Base-by-base conservation (phyloP, 2,888 invertebrate species). In the Argyresthia albistria region DNA sequence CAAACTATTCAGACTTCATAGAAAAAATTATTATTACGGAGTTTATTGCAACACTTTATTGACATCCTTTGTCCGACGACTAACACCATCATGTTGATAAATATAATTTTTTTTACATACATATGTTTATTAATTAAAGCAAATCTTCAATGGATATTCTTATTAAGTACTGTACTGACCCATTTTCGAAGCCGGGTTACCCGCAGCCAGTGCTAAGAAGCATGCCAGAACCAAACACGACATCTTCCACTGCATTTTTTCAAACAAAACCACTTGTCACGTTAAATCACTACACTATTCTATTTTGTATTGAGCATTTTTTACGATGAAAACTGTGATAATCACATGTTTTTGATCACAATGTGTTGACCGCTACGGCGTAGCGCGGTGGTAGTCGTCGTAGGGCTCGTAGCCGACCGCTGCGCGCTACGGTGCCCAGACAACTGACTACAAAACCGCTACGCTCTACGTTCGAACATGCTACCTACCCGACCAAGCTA, bases 171-270 rank as follows among this genome's bases (percentile, higher is more conserved):
- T 62, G 63, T 70, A 82, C 86, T 81, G 67, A 84, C 86, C 86
- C 76, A 82, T 80, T 82, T 87, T 87, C 46, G 49, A 45, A 54
- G 84, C 81, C 53, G 86, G 86, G 68, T 84, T 86, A 56, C 75
- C 77, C 55, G 63, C 63, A 57, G 65, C 80, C 55, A 68, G 60
- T 56, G 61, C 64, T 58, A 73, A 61, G 57, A 72, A 57, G 62
- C 64, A 68, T 53, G 70, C 52, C 54, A 75, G 59, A 53, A 78
- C 51, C 36, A 72, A 57, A 57, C 60, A 65, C 50, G 55, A 57
- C 57, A 66, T 66, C 57, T 62, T 64, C 77, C 76, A 80, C 77
- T 78, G 73, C 81, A 83, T 83, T 66, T 67, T 70, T 57, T 56
- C 65, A 60, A 67, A 53, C 12, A 67, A 69, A 4, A 66, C 60